A percentile compares a stretch with the other conserved stretches of the same genome.
phyloP scores from a whole-genome alignment of 2,888 invertebrate genomes.

The Sycophila texana region DNA sequence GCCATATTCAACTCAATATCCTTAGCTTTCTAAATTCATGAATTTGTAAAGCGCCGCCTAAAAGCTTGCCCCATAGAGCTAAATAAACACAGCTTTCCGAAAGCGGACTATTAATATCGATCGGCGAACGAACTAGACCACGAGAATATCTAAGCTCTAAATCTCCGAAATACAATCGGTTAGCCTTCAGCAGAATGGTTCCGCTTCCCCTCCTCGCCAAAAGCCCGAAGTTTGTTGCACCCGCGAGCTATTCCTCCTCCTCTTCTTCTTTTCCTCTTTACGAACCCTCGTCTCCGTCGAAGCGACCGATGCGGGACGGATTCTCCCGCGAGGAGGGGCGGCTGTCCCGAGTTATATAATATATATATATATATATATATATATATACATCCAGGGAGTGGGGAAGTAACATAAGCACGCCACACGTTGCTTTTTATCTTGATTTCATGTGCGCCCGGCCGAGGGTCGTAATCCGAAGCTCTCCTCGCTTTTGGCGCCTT shows the following conservation, averaged over 20 bases:
- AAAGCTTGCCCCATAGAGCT: too few relatives aligned
- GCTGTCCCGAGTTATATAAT: background rate
- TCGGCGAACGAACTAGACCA: too few relatives aligned
- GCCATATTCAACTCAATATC: too few relatives aligned
- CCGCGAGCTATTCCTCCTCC: background rate
- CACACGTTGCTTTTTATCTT: background rate
- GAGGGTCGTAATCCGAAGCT: background rate
- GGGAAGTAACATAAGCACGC: background rate
- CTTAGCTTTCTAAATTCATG: too few relatives aligned
- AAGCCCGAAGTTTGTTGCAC: conserved; percentile 18
- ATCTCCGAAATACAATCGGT: too few relatives aligned
- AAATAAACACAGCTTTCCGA: too few relatives aligned
- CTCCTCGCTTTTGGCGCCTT: background rate
- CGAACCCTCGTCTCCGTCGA: background rate
- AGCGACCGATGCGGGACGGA: background rate
- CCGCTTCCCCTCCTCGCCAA: too few relatives aligned
- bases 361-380: too few relatives aligned
- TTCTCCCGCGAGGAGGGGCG: background rate
- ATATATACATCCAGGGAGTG: background rate
- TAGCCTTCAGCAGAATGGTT: too few relatives aligned
- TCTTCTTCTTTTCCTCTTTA: background rate
- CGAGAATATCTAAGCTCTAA: too few relatives aligned
- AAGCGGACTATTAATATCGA: too few relatives aligned
- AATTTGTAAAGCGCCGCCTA: too few relatives aligned
- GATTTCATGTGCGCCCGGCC: background rate